A percentile compares a stretch with the other conserved stretches of the same genome.
phyloP scores from a whole-genome alignment of 1,140 invertebrate genomes.

The Paralvinella palmiformis region DNA sequence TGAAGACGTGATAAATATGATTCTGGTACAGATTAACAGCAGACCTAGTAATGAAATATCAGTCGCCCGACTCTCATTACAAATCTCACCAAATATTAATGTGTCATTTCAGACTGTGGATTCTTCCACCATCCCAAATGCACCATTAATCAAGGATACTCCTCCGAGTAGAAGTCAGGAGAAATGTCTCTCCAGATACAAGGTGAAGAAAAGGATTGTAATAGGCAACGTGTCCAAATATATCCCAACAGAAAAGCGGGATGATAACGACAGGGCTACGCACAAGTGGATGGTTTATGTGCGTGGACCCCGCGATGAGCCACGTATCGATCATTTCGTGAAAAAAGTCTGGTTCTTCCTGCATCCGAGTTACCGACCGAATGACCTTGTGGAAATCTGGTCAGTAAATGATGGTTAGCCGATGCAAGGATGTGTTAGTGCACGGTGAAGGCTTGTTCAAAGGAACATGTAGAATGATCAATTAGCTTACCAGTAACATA shows the following conservation, averaged over 20 bases:
- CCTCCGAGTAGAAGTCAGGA: conserved; percentile 23
- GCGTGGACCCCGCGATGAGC: conserved; percentile 58
- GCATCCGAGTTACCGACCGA: conserved; percentile 80
- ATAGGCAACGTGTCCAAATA: conserved; percentile 78
- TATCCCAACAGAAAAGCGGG: conserved; percentile 61
- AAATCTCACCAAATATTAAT: not conserved
- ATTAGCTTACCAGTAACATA: no score
- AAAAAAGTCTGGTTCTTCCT: conserved; percentile 73
- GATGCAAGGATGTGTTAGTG: not conserved
- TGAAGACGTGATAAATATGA: no score
- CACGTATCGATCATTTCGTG: conserved; percentile 61
- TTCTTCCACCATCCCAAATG: no score
- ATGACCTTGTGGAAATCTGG: conserved; percentile 74
- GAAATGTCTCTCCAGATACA: conserved; percentile 36
- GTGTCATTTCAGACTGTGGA: not conserved
- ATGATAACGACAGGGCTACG: conserved; percentile 61
- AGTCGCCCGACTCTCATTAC: not conserved
- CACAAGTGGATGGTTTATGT: conserved; percentile 90
- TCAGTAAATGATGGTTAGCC: no score
- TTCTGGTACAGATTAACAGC: not conserved
- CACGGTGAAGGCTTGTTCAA: not conserved
- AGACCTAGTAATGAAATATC: not conserved
- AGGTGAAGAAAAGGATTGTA: conserved; percentile 53
- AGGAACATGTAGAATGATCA: no score
- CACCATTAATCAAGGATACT: no score